phyloP scores from a whole-genome alignment of 2,888 invertebrate species.

The Lycophotia porphyrea region DNA sequence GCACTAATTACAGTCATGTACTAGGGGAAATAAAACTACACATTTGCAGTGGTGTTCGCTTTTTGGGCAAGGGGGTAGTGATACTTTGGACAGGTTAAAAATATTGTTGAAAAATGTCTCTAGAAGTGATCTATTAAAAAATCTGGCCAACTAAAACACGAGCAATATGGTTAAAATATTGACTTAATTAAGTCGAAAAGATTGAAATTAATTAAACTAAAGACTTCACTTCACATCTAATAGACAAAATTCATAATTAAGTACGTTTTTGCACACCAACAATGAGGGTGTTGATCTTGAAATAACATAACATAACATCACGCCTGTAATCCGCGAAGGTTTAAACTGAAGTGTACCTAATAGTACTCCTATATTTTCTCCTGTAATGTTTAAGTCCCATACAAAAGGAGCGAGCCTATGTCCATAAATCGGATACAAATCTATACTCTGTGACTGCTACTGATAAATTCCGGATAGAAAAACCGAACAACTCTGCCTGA shows the following conservation, averaged over 20 bases:
- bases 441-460: no score
- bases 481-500: no score
- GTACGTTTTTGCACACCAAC: not conserved
- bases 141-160: not conserved
- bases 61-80: not conserved
- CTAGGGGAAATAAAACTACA: slow-evolving; percentile 47
- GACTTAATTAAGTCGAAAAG: not conserved
- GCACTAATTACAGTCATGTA: slow-evolving; percentile 55
- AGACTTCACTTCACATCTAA: not conserved
- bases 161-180: not conserved
- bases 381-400: no score
- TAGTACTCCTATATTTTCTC: no score
- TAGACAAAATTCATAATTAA: not conserved
- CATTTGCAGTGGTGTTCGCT: slow-evolving; percentile 16
- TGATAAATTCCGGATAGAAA: no score
- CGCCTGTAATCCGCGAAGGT: no score
- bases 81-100: not conserved
- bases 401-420: no score
- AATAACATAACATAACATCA: not conserved
- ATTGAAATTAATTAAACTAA: not conserved
- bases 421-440: no score
- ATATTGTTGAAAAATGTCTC: not conserved
- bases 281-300: not conserved
- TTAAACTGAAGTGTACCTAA: no score
- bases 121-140: not conserved